A percentile compares a stretch with the other conserved stretches of the same genome.
phyloP scores from a whole-genome alignment of 2,797 vertebrate species.

The Gila robusta region DNA sequence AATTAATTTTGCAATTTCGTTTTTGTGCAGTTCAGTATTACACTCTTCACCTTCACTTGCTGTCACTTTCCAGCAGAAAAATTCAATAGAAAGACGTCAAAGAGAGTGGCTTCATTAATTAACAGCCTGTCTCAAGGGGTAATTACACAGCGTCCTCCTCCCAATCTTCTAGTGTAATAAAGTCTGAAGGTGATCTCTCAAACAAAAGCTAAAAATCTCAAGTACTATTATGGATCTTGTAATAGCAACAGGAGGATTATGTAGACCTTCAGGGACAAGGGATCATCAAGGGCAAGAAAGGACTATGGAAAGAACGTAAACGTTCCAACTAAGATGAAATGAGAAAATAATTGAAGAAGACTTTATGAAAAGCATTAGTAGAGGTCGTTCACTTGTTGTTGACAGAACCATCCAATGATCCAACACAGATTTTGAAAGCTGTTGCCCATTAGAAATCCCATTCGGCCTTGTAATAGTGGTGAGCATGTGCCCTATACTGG shows the following conservation, averaged over 20 bases:
- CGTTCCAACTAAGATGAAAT: conserved; percentile 2
- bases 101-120: conserved; percentile 75
- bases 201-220: conserved; percentile 51
- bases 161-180: conserved; percentile 65
- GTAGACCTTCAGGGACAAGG: conserved; percentile 67
- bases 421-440: conserved; percentile 6
- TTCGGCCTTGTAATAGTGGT: not conserved
- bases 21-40: not conserved
- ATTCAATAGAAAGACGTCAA: conserved; percentile 67
- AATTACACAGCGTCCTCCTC: conserved; percentile 65
- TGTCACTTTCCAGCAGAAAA: conserved; percentile 76
- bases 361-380: not conserved
- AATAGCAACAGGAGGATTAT: conserved; percentile 57
- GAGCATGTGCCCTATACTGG: not conserved
- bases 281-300: conserved; percentile 1
- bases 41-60: conserved; percentile 5
- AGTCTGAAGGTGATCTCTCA: conserved; percentile 65
- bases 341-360: conserved; percentile 16
- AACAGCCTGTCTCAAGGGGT: conserved; percentile 71
- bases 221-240: conserved; percentile 55
- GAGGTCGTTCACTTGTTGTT: not conserved
- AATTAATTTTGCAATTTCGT: not conserved
- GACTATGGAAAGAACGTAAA: not conserved
- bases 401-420: not conserved
- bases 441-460: not conserved